Base-by-base conservation (phyloP, 2,113 vertebrate species). In the Zapornia atra region DNA sequence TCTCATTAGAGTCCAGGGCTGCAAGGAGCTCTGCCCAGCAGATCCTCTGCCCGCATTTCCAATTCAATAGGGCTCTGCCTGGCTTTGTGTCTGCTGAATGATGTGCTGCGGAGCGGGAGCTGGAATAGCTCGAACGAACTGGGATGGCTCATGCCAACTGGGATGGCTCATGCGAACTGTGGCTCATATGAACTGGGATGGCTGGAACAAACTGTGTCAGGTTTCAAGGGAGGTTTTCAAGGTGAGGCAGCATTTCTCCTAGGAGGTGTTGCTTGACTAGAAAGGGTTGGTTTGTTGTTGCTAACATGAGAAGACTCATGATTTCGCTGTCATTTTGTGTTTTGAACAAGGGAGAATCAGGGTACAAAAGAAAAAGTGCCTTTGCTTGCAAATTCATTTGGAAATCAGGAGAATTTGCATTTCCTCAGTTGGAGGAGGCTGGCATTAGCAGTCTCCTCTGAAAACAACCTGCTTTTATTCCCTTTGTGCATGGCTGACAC, bases 171-270 rank as follows among this genome's bases (percentile, higher is more conserved):
- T 44, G 42, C 15, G 17, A 15, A 6, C 91, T 33, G 26, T 48
- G 46, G 46, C 46, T 48, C 46, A 48, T 19, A 21, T 21, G 20
- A 48, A 48, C 46, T 21, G 46, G 46, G 46, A 21, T 48, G 48
- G 48, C 48, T 48, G 20, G 21, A 48, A 2, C 17, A 15, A 15
- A 8, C 91, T 33, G 26, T 22, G 69, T 6, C 15, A 0, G 10
- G 11, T 3, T 44, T 66, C 78, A 20, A 17, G 12, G 25, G n/a
- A 51, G 51, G 33, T 18, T 76, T 46, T 34, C 40, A 3, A 25
- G 71, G 70, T 38, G 76, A 70, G 76, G 73, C 86, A 90, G 70
- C 21, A 29, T 70, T 86, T 91, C 79, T 90, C 18, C 33, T 4
- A 6, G 46, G 60, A 86, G 60, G 2, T 12, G 20, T 5, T 31